Evolutionary conservation across 2,113 vertebrate species (phyloP).

Genomic region (Grammomys dolichurus): DNA sequence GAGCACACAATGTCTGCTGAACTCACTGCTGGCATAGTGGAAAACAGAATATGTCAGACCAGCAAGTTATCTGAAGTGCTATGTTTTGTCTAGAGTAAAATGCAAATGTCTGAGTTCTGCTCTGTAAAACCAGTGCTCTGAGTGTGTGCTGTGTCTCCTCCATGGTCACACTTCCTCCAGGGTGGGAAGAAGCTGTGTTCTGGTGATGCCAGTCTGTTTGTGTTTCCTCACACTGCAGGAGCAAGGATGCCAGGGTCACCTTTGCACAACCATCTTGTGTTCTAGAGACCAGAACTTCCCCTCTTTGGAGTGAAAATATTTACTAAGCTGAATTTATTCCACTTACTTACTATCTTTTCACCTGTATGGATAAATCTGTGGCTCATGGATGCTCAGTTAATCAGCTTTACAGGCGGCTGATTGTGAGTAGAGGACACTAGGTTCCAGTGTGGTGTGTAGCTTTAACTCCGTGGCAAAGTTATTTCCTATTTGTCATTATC

Average conservation of each 20-base stretch:
- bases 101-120: neutral
- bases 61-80: conserved; percentile 38
- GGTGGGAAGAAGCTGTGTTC: neutral
- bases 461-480: neutral
- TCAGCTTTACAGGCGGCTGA: neutral
- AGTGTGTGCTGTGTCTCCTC: neutral
- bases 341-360: neutral
- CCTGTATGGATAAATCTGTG: too few relatives aligned
- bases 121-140: neutral
- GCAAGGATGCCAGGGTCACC: neutral
- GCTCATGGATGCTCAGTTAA: neutral
- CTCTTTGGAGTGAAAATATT: neutral
- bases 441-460: too few relatives aligned
- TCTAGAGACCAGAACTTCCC: neutral
- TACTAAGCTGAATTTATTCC: neutral
- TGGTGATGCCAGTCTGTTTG: neutral
- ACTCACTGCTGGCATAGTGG: neutral
- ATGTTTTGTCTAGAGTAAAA: neutral
- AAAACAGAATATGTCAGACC: neutral
- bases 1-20: neutral
- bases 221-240: neutral
- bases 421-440: too few relatives aligned
- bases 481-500: too few relatives aligned
- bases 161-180: neutral
- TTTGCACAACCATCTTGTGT: neutral